Conservation (phyloP, 2,113 vertebrate genomes). For the Gobiocypris rarus region DNA sequence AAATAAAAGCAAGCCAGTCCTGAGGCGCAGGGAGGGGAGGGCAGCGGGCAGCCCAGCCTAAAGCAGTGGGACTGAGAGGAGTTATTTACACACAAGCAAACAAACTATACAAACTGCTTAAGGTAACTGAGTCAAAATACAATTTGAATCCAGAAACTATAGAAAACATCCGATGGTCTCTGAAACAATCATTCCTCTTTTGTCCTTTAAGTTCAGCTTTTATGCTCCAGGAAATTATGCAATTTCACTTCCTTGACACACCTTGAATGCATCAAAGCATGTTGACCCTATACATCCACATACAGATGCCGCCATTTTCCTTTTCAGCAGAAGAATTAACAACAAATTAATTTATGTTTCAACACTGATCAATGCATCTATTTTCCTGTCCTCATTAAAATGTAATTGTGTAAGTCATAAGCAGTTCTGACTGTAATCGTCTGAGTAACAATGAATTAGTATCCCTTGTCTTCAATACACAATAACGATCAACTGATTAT, state of each 20-base stretch:
- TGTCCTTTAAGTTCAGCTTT: not conserved
- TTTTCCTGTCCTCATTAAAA: constrained; percentile 11
- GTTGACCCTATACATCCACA: not conserved
- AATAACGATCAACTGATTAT: no score
- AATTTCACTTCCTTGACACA: constrained; percentile 7
- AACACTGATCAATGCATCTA: not conserved
- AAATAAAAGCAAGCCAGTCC: constrained; percentile 44
- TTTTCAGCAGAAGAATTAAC: not conserved
- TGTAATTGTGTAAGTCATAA: not conserved
- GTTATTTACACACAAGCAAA: constrained; percentile 24
- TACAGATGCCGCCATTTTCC: not conserved
- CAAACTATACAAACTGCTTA: constrained; percentile 8
- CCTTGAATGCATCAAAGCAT: not conserved
- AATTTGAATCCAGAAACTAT: constrained; percentile 30
- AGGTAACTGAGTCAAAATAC: constrained; percentile 37
- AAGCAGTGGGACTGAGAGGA: not conserved
- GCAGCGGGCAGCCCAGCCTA: not conserved
- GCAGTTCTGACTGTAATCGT: constrained; percentile 4
- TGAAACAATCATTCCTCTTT: not conserved
- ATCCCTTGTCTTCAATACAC: not conserved
- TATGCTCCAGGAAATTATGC: constrained; percentile 22
- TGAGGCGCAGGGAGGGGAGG: not conserved
- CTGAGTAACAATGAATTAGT: not conserved
- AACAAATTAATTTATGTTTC: constrained; percentile 25
- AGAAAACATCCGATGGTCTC: not conserved